Conservation (phyloP, 2,797 vertebrate species). For the Adelosebastes latens region DNA sequence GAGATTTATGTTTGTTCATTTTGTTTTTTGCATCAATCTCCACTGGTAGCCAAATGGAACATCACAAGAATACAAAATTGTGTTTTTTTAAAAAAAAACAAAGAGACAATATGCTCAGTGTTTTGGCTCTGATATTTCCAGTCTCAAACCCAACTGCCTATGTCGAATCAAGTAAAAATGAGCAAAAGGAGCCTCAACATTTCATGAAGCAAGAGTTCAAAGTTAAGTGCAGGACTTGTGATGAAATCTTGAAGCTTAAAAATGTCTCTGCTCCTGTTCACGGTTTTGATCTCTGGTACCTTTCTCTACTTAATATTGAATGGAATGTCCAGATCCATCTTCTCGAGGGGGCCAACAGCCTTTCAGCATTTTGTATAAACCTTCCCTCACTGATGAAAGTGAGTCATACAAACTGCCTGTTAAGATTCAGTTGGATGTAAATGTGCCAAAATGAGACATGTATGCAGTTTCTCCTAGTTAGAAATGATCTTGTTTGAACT, state of each 20-base stretch:
- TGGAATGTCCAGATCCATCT: conserved; percentile 20
- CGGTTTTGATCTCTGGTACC: conserved; percentile 37
- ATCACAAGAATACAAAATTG: neutral
- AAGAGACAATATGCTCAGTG: neutral
- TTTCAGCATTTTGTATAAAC: conserved; percentile 35
- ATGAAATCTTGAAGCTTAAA: conserved; percentile 49
- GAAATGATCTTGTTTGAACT: neutral
- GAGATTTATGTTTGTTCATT: conserved; percentile 26
- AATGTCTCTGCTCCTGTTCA: conserved; percentile 27
- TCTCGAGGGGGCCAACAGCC: conserved; percentile 3
- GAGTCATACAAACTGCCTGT: conserved; percentile 6
- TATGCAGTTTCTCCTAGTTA: neutral
- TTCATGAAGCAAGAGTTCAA: conserved; percentile 49
- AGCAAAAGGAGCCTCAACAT: conserved; percentile 32
- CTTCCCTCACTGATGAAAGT: conserved; percentile 14
- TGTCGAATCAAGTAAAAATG: conserved; percentile 22
- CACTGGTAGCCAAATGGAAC: neutral
- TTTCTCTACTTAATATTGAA: conserved; percentile 32
- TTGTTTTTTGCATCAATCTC: conserved; percentile 26
- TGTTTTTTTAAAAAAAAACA: neutral
- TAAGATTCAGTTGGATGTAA: conserved; percentile 15
- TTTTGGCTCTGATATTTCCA: conserved; percentile 1
- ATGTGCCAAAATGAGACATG: conserved; percentile 12
- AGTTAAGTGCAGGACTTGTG: conserved; percentile 38
- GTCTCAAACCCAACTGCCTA: neutral